Evolutionary conservation across 2,888 invertebrate genomes (phyloP).

Genomic region (Torymus aiolomorphi): DNA sequence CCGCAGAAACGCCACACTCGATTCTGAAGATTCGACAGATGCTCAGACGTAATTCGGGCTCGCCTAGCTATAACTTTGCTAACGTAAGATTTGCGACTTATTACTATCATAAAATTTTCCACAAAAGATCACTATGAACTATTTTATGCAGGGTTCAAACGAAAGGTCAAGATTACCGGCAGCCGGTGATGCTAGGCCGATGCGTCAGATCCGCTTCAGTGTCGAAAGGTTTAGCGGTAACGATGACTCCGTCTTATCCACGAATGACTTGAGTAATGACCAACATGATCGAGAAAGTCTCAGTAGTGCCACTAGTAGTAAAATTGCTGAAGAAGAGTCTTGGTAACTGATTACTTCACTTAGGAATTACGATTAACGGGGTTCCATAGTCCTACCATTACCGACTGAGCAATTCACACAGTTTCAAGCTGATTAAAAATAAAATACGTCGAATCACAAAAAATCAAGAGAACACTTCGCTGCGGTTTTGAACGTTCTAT

Average conservation of each 20-base stretch:
- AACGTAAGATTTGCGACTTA: conserved; percentile 15
- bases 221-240: conserved; percentile 61
- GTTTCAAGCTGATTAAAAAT: too few relatives aligned
- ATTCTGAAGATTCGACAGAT: conserved; percentile 72
- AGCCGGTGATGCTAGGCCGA: conserved; percentile 56
- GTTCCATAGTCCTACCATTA: too few relatives aligned
- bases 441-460: too few relatives aligned
- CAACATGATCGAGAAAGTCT: conserved; percentile 15
- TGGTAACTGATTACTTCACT: conserved; percentile 17
- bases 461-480: too few relatives aligned
- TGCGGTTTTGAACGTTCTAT: too few relatives aligned
- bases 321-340: conserved; percentile 53
- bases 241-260: conserved; percentile 32
- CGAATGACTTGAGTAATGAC: conserved; percentile 35
- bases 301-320: conserved; percentile 37
- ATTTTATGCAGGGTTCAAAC: conserved; percentile 4
- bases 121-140: too few relatives aligned
- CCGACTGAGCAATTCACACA: too few relatives aligned
- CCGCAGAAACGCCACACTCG: conserved; percentile 70
- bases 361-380: not conserved
- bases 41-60: conserved; percentile 64
- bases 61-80: conserved; percentile 55
- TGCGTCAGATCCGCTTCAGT: conserved; percentile 71
- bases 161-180: conserved; percentile 1
- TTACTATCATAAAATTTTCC: too few relatives aligned